phyloP scores from a whole-genome alignment of 2,113 vertebrate genomes.

The Alethe castanea region DNA sequence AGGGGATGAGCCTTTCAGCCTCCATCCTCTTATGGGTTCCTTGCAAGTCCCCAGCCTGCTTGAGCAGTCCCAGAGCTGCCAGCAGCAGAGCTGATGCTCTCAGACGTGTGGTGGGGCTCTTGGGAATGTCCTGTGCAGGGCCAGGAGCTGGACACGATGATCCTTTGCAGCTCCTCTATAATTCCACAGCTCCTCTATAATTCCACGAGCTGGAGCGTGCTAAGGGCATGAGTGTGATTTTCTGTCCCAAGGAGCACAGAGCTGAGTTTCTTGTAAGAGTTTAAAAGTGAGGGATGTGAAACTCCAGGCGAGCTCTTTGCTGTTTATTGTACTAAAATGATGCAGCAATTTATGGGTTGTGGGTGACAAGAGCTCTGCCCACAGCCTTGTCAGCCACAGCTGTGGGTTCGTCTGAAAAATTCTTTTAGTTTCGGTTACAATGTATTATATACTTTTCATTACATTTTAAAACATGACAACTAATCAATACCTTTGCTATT shows the following conservation, averaged over 20 bases:
- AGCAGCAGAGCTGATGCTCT: background rate
- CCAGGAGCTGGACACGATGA: background rate
- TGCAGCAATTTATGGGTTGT: too few relatives aligned
- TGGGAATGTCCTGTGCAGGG: background rate
- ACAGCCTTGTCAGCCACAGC: too few relatives aligned
- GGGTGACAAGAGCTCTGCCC: too few relatives aligned
- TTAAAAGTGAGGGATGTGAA: too few relatives aligned
- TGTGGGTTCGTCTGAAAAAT: too few relatives aligned
- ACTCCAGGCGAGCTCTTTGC: too few relatives aligned
- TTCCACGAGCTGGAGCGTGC: rapidly evolving
- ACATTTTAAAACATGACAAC: too few relatives aligned
- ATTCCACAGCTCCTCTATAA: background rate
- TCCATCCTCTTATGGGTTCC: background rate
- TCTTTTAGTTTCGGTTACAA: too few relatives aligned
- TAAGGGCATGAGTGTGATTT: rapidly evolving
- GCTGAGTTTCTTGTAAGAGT: background rate
- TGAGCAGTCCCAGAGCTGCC: rapidly evolving
- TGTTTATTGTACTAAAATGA: too few relatives aligned
- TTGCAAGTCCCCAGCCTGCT: background rate
- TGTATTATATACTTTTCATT: too few relatives aligned
- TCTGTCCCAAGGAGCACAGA: background rate
- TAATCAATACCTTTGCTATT: too few relatives aligned
- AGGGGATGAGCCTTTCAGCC: background rate
- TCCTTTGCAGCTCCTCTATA: background rate
- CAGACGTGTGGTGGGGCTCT: rapidly evolving